Percentiles rank a stretch among this genome's conserved stretches.
Evolutionary conservation across 2,113 vertebrate species (phyloP).

Genomic region (Eolophus roseicapilla): DNA sequence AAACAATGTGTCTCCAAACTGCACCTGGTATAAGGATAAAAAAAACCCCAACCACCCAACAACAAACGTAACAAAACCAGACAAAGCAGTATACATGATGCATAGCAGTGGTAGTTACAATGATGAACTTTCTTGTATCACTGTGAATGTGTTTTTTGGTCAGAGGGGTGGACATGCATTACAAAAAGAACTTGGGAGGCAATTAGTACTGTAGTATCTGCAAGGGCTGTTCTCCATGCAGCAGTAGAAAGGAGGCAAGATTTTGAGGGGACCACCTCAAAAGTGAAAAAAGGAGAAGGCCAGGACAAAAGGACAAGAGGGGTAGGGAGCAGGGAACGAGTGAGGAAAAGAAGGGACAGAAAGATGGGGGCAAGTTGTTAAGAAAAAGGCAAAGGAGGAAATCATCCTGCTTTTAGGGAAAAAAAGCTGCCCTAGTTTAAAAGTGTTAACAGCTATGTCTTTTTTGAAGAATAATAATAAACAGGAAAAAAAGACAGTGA

Average conservation of each 20-base stretch:
- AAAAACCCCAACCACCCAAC: background rate
- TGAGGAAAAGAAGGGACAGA: background rate
- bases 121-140: background rate
- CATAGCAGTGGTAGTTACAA: rapidly evolving
- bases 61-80: background rate
- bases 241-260: background rate
- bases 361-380: background rate
- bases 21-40: background rate
- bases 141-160: background rate
- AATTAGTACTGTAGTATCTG: background rate
- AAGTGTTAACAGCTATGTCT: background rate
- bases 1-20: background rate
- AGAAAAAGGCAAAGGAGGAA: background rate
- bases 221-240: background rate
- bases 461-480: background rate
- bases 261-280: background rate
- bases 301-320: background rate
- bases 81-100: background rate
- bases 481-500: background rate
- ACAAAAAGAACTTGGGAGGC: background rate
- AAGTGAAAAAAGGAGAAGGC: background rate
- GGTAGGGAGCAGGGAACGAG: background rate
- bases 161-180: background rate
- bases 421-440: background rate
- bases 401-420: background rate